Percentiles rank a stretch among this genome's conserved stretches.
Evolutionary conservation across 2,888 invertebrate genomes (phyloP).

Genomic region (Cotesia congregata): DNA sequence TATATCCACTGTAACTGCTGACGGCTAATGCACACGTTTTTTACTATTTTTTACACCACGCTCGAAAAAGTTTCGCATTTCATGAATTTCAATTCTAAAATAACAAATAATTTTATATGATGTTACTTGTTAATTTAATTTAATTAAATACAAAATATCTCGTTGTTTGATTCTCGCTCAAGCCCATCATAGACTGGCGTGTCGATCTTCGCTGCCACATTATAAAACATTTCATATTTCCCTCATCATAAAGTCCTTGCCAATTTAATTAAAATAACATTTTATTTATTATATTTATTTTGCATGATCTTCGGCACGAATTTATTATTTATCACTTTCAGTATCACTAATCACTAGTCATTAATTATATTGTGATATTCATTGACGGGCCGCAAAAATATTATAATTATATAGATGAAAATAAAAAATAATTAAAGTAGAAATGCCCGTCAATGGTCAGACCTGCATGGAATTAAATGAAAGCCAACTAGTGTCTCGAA

Average conservation of each 20-base stretch:
- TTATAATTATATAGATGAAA: too few species aligned
- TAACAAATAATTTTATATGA: too few species aligned
- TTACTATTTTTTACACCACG: constrained; percentile 6
- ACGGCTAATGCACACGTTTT: constrained; percentile 13
- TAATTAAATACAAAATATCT: background rate
- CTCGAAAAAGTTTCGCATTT: background rate
- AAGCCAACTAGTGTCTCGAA: background rate
- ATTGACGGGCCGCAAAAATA: background rate
- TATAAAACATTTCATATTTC: constrained; percentile 15
- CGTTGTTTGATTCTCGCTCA: background rate
- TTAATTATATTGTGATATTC: background rate
- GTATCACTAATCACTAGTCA: too few species aligned
- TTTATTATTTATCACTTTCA: background rate
- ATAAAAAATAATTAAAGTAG: background rate
- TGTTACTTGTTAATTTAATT: background rate
- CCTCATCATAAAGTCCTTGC: constrained; percentile 1
- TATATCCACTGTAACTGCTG: background rate
- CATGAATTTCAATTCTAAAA: background rate
- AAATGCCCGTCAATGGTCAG: background rate
- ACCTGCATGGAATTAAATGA: background rate
- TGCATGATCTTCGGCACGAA: constrained; percentile 1
- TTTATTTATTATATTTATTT: background rate
- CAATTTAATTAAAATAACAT: background rate
- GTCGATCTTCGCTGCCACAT: constrained; percentile 24
- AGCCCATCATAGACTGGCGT: constrained; percentile 12